A percentile compares a stretch with the other conserved stretches of the same genome.
These are phyloP conservation scores for Sitophilus oryzae DNA, from an alignment of 1,140 invertebrate species.

Conservation along the genomic window DNA sequence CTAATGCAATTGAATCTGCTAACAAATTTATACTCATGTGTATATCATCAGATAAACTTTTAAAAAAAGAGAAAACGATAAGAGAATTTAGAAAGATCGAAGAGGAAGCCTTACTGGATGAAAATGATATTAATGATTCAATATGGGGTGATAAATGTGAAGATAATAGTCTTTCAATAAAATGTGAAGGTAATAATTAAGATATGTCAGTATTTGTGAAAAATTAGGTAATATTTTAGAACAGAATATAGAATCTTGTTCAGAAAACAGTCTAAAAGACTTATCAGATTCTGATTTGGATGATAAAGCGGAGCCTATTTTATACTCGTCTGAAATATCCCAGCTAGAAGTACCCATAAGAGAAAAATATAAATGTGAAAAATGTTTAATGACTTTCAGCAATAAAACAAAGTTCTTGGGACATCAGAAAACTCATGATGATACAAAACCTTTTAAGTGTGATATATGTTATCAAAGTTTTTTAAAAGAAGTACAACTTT, in stretches of 20 bases:
- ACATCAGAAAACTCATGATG: conserved; percentile 27
- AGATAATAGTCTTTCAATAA: conserved; percentile 9
- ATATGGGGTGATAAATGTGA: conserved; percentile 5
- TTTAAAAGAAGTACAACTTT: conserved; percentile 18
- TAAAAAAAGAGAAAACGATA: conserved; percentile 24
- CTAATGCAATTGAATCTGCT: conserved; percentile 17
- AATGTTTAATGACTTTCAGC: conserved; percentile 26
- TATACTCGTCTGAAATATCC: not conserved
- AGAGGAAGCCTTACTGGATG: conserved; percentile 21
- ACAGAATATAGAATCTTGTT: not conserved
- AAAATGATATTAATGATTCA: conserved; percentile 12
- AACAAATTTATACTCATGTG: conserved; percentile 27
- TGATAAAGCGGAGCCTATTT: not conserved
- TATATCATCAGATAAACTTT: conserved; percentile 23
- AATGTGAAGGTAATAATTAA: conserved; percentile 10
- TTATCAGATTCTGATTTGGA: not conserved
- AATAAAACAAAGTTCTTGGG: conserved; percentile 24
- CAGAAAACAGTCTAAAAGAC: not conserved
- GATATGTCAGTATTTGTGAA: not conserved
- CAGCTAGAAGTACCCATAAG: not conserved
- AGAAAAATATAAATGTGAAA: conserved; percentile 22
- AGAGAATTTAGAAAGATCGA: conserved; percentile 21
- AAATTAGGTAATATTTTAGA: no score
- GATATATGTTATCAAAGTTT: conserved; percentile 24
- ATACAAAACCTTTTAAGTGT: conserved; percentile 28